These are phyloP conservation scores for Branchellion lobata DNA, from an alignment of 2,888 invertebrate species.

Conservation along the genomic window DNA sequence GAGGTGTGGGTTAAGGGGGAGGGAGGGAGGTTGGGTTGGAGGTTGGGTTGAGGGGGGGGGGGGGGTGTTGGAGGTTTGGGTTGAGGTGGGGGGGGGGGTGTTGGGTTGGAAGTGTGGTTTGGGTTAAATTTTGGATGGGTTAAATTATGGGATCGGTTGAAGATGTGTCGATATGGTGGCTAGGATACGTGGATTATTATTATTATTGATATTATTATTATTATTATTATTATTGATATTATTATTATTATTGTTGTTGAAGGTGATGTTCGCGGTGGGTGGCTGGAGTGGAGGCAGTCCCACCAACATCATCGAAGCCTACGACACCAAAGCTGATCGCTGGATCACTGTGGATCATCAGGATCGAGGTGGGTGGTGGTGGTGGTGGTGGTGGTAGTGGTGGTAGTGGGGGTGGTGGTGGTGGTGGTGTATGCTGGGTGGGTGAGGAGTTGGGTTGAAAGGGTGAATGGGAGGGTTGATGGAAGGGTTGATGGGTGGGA, in stretches of 20 bases:
- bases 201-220: too few relatives aligned
- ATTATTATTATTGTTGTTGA: too few relatives aligned
- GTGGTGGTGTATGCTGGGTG: neutral
- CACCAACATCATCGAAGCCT: constrained; percentile 67
- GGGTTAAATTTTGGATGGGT: too few relatives aligned
- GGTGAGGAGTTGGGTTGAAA: neutral
- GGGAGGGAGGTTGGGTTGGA: constrained; percentile 68
- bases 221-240: too few relatives aligned
- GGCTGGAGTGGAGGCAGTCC: constrained; percentile 76
- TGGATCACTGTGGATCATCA: constrained; percentile 55
- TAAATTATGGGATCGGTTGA: too few relatives aligned
- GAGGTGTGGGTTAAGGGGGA: constrained; percentile 71
- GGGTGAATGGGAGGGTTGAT: neutral
- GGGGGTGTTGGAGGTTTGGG: constrained; percentile 68
- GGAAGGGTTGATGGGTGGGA: neutral
- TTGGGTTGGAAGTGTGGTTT: too few relatives aligned
- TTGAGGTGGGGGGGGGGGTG: constrained; percentile 70
- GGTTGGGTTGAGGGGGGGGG: constrained; percentile 69
- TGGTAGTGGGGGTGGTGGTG: constrained; percentile 1
- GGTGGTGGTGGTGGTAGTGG: neutral
- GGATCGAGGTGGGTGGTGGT: constrained; percentile 48
- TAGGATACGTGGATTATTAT: too few relatives aligned
- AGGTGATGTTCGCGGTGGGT: constrained; percentile 63
- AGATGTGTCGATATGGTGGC: too few relatives aligned
- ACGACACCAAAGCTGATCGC: constrained; percentile 61